These are phyloP conservation scores for Drosophila equinoxialis DNA, from an alignment of 1,140 invertebrate species.

Conservation along the genomic window DNA sequence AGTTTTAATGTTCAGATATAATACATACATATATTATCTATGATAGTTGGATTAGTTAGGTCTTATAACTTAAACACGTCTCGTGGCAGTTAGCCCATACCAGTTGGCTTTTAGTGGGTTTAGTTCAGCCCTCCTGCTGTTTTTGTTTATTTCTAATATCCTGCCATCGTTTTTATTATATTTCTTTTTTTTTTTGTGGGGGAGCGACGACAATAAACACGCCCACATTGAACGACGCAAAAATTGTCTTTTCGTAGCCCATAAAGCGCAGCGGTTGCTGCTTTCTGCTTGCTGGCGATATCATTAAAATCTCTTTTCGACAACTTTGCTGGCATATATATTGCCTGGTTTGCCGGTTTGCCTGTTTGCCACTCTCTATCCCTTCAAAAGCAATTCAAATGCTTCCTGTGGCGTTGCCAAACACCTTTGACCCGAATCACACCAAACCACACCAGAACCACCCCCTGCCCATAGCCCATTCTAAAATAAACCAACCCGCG, in stretches of 20 bases:
- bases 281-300: slow-evolving; percentile 32
- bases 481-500: slow-evolving; percentile 24
- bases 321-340: slow-evolving; percentile 51
- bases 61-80: no score
- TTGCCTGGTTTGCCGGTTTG: slow-evolving; percentile 51
- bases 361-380: slow-evolving; percentile 27
- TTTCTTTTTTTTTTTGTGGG: slow-evolving; percentile 10
- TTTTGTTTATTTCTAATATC: slow-evolving; percentile 75
- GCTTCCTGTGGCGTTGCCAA: slow-evolving; percentile 56
- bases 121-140: slow-evolving; percentile 51
- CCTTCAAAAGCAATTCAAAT: slow-evolving; percentile 55
- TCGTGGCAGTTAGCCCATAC: neutral
- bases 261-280: slow-evolving; percentile 69
- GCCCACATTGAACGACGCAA: slow-evolving; percentile 64
- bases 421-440: slow-evolving; percentile 65
- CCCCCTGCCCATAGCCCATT: slow-evolving; percentile 4
- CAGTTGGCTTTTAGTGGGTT: neutral
- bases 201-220: slow-evolving; percentile 66
- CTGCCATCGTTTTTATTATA: slow-evolving; percentile 44
- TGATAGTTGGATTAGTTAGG: no score
- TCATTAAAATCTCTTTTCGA: slow-evolving; percentile 77
- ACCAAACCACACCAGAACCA: neutral
- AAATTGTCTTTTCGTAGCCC: slow-evolving; percentile 63
- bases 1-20: neutral
- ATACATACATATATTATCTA: no score